Evolutionary conservation across 2,113 vertebrate genomes (phyloP).

Genomic region (Lophotis ruficrista): DNA sequence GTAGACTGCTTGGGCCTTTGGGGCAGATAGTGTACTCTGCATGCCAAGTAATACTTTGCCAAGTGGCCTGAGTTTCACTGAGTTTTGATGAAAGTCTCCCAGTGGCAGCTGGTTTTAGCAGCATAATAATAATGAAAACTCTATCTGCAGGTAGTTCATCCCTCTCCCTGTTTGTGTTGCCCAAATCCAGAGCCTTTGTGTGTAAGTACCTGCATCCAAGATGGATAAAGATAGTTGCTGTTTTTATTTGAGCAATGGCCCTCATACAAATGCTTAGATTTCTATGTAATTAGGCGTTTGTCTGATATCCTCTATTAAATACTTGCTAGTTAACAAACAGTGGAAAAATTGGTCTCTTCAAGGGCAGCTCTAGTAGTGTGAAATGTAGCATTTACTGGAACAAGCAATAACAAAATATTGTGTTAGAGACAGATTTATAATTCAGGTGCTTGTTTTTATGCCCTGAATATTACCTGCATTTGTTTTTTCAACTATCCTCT

Average conservation of each 20-base stretch:
- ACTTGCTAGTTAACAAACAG: neutral
- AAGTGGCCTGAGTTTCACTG: neutral
- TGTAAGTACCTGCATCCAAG: neutral
- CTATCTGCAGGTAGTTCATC: neutral
- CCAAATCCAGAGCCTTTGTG: neutral
- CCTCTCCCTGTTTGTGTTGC: neutral
- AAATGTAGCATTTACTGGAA: neutral
- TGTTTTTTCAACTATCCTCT: neutral
- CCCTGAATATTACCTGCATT: neutral
- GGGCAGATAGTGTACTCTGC: neutral
- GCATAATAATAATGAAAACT: neutral
- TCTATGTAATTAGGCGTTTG: neutral
- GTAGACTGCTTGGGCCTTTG: neutral
- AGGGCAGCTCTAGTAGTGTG: neutral
- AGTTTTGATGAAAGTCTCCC: neutral
- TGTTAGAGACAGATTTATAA: neutral
- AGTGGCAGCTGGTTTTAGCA: neutral
- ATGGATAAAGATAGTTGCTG: neutral
- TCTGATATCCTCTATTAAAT: neutral
- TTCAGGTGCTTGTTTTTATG: neutral
- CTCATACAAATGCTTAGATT: neutral
- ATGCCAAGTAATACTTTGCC: neutral
- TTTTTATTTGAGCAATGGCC: rapidly evolving
- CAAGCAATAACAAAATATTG: neutral
- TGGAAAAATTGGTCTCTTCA: neutral